Conservation (phyloP, 2,888 invertebrate genomes). For the Chymomyza procnemis region DNA sequence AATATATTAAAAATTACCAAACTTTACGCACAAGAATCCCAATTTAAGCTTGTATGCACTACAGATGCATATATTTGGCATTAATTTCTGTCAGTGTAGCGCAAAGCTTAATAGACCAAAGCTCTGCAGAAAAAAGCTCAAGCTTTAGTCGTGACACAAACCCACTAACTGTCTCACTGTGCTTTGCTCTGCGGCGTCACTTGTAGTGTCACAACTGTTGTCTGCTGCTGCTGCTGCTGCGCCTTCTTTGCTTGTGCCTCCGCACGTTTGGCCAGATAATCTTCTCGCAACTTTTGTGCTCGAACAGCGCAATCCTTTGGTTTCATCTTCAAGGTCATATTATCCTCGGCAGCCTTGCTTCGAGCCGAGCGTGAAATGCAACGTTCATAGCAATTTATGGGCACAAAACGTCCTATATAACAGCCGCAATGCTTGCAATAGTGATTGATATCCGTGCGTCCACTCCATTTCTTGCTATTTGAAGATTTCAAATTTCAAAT, state of each 20-base stretch:
- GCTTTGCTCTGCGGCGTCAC: slow-evolving; percentile 8
- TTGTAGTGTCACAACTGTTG: slow-evolving; percentile 20
- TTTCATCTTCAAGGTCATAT: slow-evolving; percentile 61
- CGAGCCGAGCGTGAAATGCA: slow-evolving; percentile 64
- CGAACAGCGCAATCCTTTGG: slow-evolving; percentile 67
- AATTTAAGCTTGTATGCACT: too few species aligned
- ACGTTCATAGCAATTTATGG: slow-evolving; percentile 57
- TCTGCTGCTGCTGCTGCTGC: slow-evolving; percentile 21
- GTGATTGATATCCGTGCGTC: slow-evolving; percentile 74
- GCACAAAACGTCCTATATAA: slow-evolving; percentile 71
- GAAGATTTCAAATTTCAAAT: too few species aligned
- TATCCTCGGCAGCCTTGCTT: slow-evolving; percentile 59
- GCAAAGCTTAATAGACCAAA: not conserved
- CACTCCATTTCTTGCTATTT: slow-evolving; percentile 64
- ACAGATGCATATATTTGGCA: not conserved
- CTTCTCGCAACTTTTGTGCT: slow-evolving; percentile 57
- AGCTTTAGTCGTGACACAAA: not conserved
- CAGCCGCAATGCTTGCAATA: slow-evolving; percentile 76
- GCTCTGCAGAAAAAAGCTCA: not conserved
- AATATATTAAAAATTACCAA: too few species aligned
- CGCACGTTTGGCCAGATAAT: slow-evolving; percentile 44
- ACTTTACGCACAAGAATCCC: too few species aligned
- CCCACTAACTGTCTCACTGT: not conserved
- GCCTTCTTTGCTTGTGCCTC: slow-evolving; percentile 17
- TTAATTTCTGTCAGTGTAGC: not conserved